phyloP scores from a whole-genome alignment of 2,797 vertebrate genomes.

The Artibeus jamaicensis region DNA sequence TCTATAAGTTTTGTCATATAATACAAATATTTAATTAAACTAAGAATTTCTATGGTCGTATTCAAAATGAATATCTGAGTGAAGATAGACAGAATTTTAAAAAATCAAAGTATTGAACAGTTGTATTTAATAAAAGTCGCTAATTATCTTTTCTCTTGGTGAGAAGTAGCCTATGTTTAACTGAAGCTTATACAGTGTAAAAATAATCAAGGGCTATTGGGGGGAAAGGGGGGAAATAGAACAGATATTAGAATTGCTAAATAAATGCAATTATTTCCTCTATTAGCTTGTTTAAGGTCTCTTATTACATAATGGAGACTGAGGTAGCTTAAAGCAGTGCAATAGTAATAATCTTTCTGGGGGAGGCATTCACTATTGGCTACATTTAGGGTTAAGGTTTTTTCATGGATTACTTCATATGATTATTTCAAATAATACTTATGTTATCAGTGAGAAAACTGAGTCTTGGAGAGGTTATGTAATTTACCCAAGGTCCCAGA shows the following conservation, averaged over 20 bases:
- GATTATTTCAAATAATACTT: conserved; percentile 14
- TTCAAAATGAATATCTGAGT: conserved; percentile 26
- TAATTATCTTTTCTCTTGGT: conserved; percentile 3
- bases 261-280: background rate
- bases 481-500: background rate
- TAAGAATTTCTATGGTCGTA: background rate
- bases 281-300: background rate
- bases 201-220: conserved; percentile 9
- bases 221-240: background rate
- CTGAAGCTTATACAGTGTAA: background rate
- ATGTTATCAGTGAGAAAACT: background rate
- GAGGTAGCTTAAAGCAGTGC: background rate
- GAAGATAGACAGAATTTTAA: background rate
- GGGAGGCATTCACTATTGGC: background rate
- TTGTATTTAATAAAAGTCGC: background rate
- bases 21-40: conserved; percentile 31
- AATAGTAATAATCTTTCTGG: background rate
- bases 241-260: background rate
- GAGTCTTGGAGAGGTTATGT: background rate
- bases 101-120: background rate
- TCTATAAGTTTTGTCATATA: background rate
- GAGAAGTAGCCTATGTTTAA: conserved; percentile 7
- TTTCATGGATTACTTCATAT: conserved; percentile 29
- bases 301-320: background rate
- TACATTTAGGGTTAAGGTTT: background rate